Conservation (phyloP, 92 coral and sea anemone genomes). For the Palythoa grandiflora region DNA sequence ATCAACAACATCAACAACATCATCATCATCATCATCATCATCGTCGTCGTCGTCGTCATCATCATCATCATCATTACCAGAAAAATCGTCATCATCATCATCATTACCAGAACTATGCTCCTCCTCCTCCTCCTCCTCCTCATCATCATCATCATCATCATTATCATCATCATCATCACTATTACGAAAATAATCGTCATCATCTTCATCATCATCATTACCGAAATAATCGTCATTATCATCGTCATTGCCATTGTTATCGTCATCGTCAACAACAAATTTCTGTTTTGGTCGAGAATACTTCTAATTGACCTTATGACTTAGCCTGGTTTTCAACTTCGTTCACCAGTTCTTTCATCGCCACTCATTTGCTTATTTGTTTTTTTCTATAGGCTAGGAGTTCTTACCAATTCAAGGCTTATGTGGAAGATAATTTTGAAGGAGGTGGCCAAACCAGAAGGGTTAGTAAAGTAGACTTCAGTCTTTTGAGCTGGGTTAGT, state of each 20-base stretch:
- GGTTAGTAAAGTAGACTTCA: slow-evolving; percentile 21
- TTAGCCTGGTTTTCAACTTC: no score
- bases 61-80: neutral
- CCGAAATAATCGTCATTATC: neutral
- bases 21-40: neutral
- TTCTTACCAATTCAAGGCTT: slow-evolving; percentile 47
- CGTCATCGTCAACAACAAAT: neutral
- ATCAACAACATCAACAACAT: neutral
- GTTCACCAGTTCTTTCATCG: neutral
- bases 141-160: neutral
- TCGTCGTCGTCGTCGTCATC: neutral
- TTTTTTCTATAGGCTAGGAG: slow-evolving; percentile 52
- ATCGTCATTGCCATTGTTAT: neutral
- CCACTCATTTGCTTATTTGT: neutral
- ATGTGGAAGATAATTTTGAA: slow-evolving; percentile 54
- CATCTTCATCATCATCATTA: neutral
- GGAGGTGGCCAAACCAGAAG: slow-evolving; percentile 16
- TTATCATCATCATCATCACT: neutral
- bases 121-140: neutral
- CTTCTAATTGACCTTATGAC: neutral
- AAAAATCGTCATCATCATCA: neutral
- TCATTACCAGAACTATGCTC: neutral
- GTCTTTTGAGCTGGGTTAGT: neutral
- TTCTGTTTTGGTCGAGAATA: no score
- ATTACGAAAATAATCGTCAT: neutral